phyloP scores from a whole-genome alignment of 1,140 invertebrate genomes.

The Chrysoperla carnea region DNA sequence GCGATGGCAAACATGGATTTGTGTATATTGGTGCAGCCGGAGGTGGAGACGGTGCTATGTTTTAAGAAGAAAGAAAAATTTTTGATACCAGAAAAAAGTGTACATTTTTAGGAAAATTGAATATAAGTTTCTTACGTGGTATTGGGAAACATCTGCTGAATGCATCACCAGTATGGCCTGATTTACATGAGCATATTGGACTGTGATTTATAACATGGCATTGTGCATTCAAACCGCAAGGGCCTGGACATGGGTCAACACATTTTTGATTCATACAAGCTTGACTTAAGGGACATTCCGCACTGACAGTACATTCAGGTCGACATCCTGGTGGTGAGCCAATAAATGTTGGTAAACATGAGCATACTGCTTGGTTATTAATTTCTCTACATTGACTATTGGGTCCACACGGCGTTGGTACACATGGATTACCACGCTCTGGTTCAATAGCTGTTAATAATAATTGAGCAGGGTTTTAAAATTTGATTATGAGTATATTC shows the following conservation, averaged over 20 bases:
- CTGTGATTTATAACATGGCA: slow-evolving; percentile 60
- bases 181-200: slow-evolving; percentile 52
- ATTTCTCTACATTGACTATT: slow-evolving; percentile 45
- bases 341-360: slow-evolving; percentile 45
- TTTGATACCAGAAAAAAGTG: background rate
- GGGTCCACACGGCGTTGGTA: slow-evolving; percentile 39
- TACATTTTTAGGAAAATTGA: slow-evolving; percentile 18
- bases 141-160: slow-evolving; percentile 38
- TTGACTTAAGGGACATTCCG: slow-evolving; percentile 45
- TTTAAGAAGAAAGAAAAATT: slow-evolving; percentile 10
- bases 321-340: slow-evolving; percentile 56
- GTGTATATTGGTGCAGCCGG: slow-evolving; percentile 22
- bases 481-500: background rate
- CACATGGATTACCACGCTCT: slow-evolving; percentile 20
- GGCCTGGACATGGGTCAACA: slow-evolving; percentile 48
- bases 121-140: slow-evolving; percentile 18
- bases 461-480: background rate
- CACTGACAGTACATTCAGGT: slow-evolving; percentile 53
- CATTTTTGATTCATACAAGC: slow-evolving; percentile 53
- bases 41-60: slow-evolving; percentile 17
- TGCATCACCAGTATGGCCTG: slow-evolving; percentile 52
- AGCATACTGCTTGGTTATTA: slow-evolving; percentile 53
- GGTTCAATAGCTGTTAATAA: background rate
- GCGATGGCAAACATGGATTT: slow-evolving; percentile 61
- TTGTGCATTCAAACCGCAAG: slow-evolving; percentile 52